Base-by-base conservation (phyloP, 37 sponge, comb jelly and placozoan species). In the Bolinopsis microptera region DNA sequence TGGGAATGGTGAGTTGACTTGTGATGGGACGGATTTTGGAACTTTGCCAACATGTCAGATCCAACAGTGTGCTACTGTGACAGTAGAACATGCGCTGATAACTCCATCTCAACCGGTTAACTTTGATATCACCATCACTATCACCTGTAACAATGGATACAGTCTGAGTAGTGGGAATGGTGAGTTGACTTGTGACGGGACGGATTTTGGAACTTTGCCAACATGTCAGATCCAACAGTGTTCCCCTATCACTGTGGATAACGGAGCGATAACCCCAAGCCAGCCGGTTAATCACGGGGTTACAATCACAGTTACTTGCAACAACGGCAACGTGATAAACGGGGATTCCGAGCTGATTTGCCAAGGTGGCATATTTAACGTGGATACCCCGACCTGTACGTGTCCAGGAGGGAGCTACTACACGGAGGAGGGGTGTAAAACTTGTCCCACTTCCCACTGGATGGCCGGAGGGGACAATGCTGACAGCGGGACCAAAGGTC, bases 81-180 rank as follows among this genome's bases (percentile, higher is more conserved):
- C 75, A 8, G 75, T 72, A 23, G 75, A 28, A 30, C 5, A 72
- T 21, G 75, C 31, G 5, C 26, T 8, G 18, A 28, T 72, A 28
- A 72, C 31, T 2, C 75, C 75, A n/a, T 5, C 75, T 72, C 31
- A 28, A n/a, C 31, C 75, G 31, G 75, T 72, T 30, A 30, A n/a
- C 31, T 3, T 23, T 21, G 75, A n/a, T 8, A 21, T 28, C 3
- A 28, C 31, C 5, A 28, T 72, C 3, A 28, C 26, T 21, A 21
- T 72, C 13, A 72, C 75, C 75, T 72, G 75, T 28, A 72, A 72
- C 75, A 30, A n/a, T 21, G 75, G 75, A 24, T 72, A 72, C 26
- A 5, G 3, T n/a, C 5, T 28, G 22, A 72, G 75, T 21, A 72
- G 75, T 21, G 75, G 75, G 31, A 21, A 28, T 28, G 2, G 22